Conservation (phyloP, 2,113 vertebrate species). For the Trichomycterus rosablanca region DNA sequence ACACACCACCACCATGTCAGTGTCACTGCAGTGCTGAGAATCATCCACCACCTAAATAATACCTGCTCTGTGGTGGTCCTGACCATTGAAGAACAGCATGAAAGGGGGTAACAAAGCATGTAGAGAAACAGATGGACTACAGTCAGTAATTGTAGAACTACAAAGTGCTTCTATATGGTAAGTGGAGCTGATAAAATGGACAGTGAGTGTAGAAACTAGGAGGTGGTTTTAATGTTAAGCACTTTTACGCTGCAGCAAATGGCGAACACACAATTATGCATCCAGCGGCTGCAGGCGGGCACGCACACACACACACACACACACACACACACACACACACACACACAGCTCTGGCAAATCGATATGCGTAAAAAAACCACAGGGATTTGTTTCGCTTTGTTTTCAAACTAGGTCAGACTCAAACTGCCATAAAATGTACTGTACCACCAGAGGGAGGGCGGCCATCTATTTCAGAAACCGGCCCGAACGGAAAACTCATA, state of each 20-base stretch:
- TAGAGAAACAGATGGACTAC: no score
- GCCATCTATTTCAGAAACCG: slow-evolving; percentile 40
- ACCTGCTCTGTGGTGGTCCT: no score
- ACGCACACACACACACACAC: slow-evolving; percentile 38
- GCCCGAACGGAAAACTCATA: slow-evolving; percentile 40
- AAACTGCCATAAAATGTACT: slow-evolving; percentile 55
- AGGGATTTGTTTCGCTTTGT: slow-evolving; percentile 56
- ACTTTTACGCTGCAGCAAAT: slow-evolving; percentile 43
- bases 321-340: slow-evolving; percentile 9
- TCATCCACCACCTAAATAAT: no score
- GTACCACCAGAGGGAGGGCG: slow-evolving; percentile 35
- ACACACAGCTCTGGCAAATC: slow-evolving; percentile 55
- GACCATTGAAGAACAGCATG: no score
- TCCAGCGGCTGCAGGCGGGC: slow-evolving; percentile 23
- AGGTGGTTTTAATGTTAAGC: no score
- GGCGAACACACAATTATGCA: slow-evolving; percentile 25
- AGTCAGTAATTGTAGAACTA: no score
- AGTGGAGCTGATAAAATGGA: no score
- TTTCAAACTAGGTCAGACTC: slow-evolving; percentile 57
- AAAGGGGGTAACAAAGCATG: no score
- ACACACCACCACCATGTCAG: no score
- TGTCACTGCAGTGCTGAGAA: no score
- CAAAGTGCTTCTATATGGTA: no score
- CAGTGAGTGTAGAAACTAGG: no score
- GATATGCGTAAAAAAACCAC: slow-evolving; percentile 57